Base-by-base conservation (phyloP, 2,113 vertebrate genomes). In the Pluvianellus socialis region DNA sequence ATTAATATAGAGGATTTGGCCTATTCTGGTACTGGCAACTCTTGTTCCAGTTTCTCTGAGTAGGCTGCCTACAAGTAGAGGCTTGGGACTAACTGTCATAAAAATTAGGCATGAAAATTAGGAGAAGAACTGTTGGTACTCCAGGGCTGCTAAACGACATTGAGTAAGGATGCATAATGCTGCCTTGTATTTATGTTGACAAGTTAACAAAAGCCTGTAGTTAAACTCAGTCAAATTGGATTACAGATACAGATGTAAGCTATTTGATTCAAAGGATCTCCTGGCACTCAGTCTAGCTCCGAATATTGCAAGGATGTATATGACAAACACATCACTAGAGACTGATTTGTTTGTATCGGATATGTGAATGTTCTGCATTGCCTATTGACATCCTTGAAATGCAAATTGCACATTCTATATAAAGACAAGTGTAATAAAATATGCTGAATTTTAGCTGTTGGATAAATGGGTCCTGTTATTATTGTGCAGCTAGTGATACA, bases 31-130 rank as follows among this genome's bases (percentile, higher is more conserved):
- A 35, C 49, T 71, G 52, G 47, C 42, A 94, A 44, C 16, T 72
- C 44, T 61, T 86, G 28, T 63, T 84, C 21, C 40, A 95, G 16
- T 26, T 74, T 85, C 49, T 72, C 50, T 55, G 65, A 93, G 72
- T 74, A 72, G 27, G 15, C n/a, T 94, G 68, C 52, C 73, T 79
- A 61, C 10, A 84, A 61, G 35, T 14, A 77, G 56, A 67, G 23
- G 24, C 58, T 81, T 79, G 79, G 80, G 65, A 91, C 42, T 52
- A 86, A 77, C 59, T 55, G 62, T 61, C 62, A 53, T 61, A 90
- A 93, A 92, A 94, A 87, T 72, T 40, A 91, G 40, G 14, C 26
- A 55, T 19, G 47, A 92, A 95, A 89, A 81, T 77, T 67, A 85
- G n/a, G 63, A 52, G 13, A 74, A 17, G 16, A 79, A 71, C 20